Percentiles rank a stretch among this genome's conserved stretches.
Evolutionary conservation across 2,888 invertebrate genomes (phyloP).

Genomic region (Drosophila prostipennis): DNA sequence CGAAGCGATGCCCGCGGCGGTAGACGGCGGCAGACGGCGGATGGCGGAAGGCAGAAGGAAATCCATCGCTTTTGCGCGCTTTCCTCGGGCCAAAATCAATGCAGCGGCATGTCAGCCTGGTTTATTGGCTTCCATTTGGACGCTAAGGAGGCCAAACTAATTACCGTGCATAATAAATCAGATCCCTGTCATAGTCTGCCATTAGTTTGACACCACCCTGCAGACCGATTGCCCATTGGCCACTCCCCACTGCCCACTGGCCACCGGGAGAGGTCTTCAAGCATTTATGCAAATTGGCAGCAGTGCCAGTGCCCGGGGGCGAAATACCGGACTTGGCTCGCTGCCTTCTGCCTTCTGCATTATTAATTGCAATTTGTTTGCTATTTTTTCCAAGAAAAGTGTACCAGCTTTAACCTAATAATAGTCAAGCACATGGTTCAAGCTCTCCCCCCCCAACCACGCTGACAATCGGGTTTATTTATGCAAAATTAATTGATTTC

Average conservation of each 20-base stretch:
- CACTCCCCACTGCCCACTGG: background rate
- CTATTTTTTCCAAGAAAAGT: conserved; percentile 58
- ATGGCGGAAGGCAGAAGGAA: conserved; percentile 6
- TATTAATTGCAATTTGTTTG: conserved; percentile 72
- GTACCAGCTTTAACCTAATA: conserved; percentile 57
- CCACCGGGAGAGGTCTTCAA: conserved; percentile 30
- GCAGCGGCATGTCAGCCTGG: conserved; percentile 55
- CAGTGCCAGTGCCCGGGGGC: conserved; percentile 17
- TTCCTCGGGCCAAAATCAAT: conserved; percentile 54
- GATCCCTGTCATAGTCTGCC: conserved; percentile 70
- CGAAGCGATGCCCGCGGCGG: background rate
- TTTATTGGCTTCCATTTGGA: conserved; percentile 50
- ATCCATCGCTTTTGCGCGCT: conserved; percentile 21
- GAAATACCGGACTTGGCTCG: conserved; percentile 24
- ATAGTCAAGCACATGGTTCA: conserved; percentile 26
- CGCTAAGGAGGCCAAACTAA: conserved; percentile 76
- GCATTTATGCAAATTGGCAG: conserved; percentile 74
- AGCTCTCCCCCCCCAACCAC: conserved; percentile 1
- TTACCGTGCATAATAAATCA: conserved; percentile 76
- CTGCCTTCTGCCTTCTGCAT: conserved; percentile 51
- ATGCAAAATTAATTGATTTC: conserved; percentile 76
- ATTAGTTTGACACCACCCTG: conserved; percentile 65
- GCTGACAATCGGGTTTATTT: conserved; percentile 49
- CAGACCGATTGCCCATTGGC: conserved; percentile 3
- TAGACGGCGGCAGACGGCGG: background rate